Base-by-base conservation (phyloP, 2,797 vertebrate genomes). In the Phataginus tetradactyla region DNA sequence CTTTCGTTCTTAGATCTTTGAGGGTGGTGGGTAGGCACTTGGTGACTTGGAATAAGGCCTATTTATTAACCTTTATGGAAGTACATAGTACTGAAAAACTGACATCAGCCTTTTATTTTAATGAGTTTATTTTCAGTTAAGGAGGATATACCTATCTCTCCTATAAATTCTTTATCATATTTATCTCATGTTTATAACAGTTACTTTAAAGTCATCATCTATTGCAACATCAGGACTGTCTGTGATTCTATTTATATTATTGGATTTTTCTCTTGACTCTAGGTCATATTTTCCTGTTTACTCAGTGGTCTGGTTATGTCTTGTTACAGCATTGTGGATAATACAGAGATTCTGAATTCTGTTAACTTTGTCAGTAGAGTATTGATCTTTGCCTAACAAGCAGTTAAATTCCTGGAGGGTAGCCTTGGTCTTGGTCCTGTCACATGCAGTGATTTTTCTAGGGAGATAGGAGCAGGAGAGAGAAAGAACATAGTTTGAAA, bases 201-300 rank as follows among this genome's bases (percentile, higher is more conserved):
- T 85, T 95, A 68, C 39, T 80, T 71, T 90, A 77, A 94, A 86
- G n/a, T 86, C 3, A 9, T 68, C 42, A 5, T 51, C 85, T 37
- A 77, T 94, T 85, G 25, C 21, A 86, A 29, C 20, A 21, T 95
- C 10, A 87, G 11, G 23, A 74, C 81, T 78, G 21, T 85, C 12
- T 39, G 1, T 61, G 51, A 84, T 1, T 74, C 45, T 63, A 0
- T 66, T 95, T 84, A 59, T 90, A n/a, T 74, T 89, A 89, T 71
- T 96, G 37, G 2, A 42, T 71, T 94, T 96, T 92, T 66, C n/a
- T 95, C 61, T 89, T 64, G 39, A 86, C 11, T 71, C 27, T 91
- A 20, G 37, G 25, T 88, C 42, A 55, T 14, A 10, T 94, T 94
- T 96, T 85, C 63, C 45, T 83, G 7, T 94, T 90, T 77, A 55